Evolutionary conservation across 1,140 invertebrate species (phyloP), one percentile per base, ranked within the genome.

Genomic region (Hycleus phaleratus): DNA sequence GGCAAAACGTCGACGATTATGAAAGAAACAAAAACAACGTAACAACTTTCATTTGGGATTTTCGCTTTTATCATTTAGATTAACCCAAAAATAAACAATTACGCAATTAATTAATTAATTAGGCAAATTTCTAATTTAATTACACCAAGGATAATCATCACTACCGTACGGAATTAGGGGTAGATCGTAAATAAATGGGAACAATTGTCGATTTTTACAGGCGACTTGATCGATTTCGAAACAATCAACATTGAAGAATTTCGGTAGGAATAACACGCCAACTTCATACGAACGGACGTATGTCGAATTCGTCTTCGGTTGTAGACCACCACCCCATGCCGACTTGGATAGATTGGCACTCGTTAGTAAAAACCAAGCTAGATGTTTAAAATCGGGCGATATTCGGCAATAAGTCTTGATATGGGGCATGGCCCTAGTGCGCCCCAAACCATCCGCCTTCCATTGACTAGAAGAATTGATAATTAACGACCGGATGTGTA

Each of bases 331-430:
- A 18, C 95, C 95, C 95, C 95, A 98, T 1, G 95, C 95, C 11
- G 93, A 91, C 78, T 96, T 97, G 9, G 93, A 97, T 5, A 97
- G 73, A 77, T 98, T 98, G 0, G 90, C 91, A 65, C 92, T 96
- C 0, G 93, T 95, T 0, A 97, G 75, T 1, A 94, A 75, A 71
- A 93, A 95, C 85, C 88, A 92, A 59, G 83, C 85, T 59, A 83
- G 79, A 70, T 81, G 75, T 47, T 76, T 76, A 45, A 75, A 69
- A 75, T 81, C 86, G 57, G 78, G 85, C 1, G 89, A 89, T 2
- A 89, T 71, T 42, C 94, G 79, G 0, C 83, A 82, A 71, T 97
- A 98, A 0, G 85, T 85, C 75, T 98, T 98, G 46, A 97, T 93
- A 69, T 98, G 95, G 4, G 95, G 95, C 81, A 94, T 90, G 1